phyloP scores from a whole-genome alignment of 2,113 vertebrate genomes.

The Salminus brasiliensis region DNA sequence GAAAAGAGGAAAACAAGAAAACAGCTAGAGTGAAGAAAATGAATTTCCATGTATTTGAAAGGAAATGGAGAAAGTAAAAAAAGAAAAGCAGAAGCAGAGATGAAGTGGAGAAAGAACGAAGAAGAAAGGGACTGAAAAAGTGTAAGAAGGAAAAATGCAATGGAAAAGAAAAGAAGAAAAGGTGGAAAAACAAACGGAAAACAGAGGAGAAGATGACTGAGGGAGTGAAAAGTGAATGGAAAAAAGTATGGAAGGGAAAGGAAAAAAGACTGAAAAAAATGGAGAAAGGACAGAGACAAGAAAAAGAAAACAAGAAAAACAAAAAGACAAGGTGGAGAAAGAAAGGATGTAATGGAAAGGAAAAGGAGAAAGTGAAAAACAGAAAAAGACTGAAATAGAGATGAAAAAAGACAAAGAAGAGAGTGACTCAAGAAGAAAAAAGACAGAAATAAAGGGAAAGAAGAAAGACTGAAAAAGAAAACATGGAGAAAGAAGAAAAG shows the following conservation, averaged over 20 bases:
- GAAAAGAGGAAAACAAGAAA: too few relatives aligned
- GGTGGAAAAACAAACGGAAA: conserved; percentile 44
- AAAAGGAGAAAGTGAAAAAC: too few relatives aligned
- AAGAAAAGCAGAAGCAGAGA: not conserved
- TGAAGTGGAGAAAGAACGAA: conserved; percentile 30
- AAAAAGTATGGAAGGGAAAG: not conserved
- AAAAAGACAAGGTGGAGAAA: not conserved
- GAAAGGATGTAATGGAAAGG: not conserved
- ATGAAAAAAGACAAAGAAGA: not conserved
- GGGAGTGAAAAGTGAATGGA: not conserved
- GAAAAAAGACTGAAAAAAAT: not conserved
- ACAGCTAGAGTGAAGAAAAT: too few relatives aligned
- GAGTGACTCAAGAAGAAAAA: too few relatives aligned
- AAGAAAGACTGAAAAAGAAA: too few relatives aligned
- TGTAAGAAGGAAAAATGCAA: conserved; percentile 17
- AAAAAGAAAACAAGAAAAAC: not conserved
- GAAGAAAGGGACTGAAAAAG: not conserved
- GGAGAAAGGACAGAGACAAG: conserved; percentile 27
- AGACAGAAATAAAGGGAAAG: too few relatives aligned
- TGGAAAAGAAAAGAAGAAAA: conserved; percentile 24
- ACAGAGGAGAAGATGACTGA: conserved; percentile 33
- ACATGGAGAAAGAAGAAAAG: too few relatives aligned
- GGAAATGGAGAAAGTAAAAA: not conserved
- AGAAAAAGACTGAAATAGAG: not conserved
- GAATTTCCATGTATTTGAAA: too few relatives aligned